These are phyloP conservation scores for Melanotaenia parkinsoni DNA, from an alignment of 2,797 vertebrate genomes.

Conservation along the genomic window DNA sequence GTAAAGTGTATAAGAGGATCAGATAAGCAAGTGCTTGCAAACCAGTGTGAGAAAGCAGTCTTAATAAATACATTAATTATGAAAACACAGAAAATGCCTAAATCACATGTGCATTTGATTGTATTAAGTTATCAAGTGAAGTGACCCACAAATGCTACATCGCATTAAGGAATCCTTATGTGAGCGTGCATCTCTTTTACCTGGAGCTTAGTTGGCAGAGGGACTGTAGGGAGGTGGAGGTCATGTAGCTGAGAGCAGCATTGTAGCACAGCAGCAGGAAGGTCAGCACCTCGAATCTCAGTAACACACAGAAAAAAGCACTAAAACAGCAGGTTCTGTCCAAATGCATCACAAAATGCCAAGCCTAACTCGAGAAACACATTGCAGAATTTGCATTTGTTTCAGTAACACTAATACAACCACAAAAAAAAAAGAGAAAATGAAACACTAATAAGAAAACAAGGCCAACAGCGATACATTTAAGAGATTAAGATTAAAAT, in stretches of 20 bases:
- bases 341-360: not conserved
- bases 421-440: not conserved
- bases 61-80: constrained; percentile 21
- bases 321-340: constrained; percentile 1
- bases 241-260: constrained; percentile 94
- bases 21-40: constrained; percentile 57
- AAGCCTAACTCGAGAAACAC: not conserved
- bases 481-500: constrained; percentile 1
- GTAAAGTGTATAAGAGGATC: constrained; percentile 73
- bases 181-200: constrained; percentile 74
- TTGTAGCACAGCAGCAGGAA: constrained; percentile 98
- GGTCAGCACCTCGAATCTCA: constrained; percentile 96
- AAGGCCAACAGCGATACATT: not conserved
- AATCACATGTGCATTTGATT: not conserved
- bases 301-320: constrained; percentile 30
- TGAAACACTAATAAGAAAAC: not conserved
- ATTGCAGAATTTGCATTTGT: not conserved
- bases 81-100: constrained; percentile 6
- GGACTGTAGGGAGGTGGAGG: constrained; percentile 91
- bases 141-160: not conserved
- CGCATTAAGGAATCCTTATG: constrained; percentile 1
- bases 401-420: not conserved
- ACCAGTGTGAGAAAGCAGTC: constrained; percentile 8
- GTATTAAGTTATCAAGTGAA: constrained; percentile 8
- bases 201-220: constrained; percentile 97